Evolutionary conservation across 2,113 vertebrate species (phyloP).

Genomic region (Rhineura floridana): DNA sequence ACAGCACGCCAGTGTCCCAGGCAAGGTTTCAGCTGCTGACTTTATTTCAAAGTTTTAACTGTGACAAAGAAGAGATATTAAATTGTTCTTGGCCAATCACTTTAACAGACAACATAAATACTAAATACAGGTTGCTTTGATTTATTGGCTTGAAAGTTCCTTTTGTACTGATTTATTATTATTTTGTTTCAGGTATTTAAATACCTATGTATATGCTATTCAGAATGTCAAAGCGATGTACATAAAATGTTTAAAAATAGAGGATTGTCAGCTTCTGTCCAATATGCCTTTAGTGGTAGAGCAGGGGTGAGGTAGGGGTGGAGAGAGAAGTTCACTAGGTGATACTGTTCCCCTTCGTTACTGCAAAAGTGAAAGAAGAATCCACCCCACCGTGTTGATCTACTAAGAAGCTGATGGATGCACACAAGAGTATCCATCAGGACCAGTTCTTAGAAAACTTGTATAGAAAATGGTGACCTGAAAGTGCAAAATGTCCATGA

Average conservation of each 20-base stretch:
- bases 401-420: background rate
- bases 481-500: background rate
- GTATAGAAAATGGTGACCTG: background rate
- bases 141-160: background rate
- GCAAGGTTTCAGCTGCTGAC: slow-evolving; percentile 68
- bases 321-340: background rate
- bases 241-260: background rate
- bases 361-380: background rate
- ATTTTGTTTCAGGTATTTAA: too few species aligned
- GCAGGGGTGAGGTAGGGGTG: background rate
- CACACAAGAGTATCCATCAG: background rate
- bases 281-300: background rate
- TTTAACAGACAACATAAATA: background rate
- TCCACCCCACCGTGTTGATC: background rate
- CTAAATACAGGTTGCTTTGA: slow-evolving; percentile 5
- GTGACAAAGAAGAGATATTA: slow-evolving; percentile 52
- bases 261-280: background rate
- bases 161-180: background rate
- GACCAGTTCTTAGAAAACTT: background rate
- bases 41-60: slow-evolving; percentile 73
- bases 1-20: slow-evolving; percentile 58
- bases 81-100: background rate
- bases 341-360: background rate
- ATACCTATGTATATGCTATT: too few species aligned
- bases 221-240: too few species aligned